Conservation (phyloP, 2,888 invertebrate genomes). For the Rhyacophila evoluta region DNA sequence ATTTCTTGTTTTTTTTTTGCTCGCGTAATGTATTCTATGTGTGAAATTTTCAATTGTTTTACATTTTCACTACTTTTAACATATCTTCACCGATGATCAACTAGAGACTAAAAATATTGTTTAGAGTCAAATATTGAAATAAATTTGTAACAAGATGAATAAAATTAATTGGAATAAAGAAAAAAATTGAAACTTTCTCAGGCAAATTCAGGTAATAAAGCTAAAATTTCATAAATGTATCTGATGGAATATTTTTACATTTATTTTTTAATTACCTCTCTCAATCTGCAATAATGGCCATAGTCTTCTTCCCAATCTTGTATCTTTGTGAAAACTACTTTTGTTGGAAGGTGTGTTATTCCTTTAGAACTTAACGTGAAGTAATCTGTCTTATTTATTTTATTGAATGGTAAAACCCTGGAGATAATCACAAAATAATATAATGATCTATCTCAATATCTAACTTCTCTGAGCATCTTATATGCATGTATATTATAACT, state of each 20-base stretch:
- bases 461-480: no score
- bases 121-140: background rate
- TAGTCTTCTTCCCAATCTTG: slow-evolving; percentile 87
- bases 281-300: slow-evolving; percentile 81
- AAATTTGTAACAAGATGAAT: background rate
- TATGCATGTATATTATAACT: background rate
- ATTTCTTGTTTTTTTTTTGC: no score
- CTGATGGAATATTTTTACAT: background rate
- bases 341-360: slow-evolving; percentile 82
- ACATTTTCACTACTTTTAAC: no score
- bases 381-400: slow-evolving; percentile 78
- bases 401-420: slow-evolving; percentile 80
- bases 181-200: background rate
- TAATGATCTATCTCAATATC: no score
- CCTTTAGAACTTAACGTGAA: slow-evolving; percentile 87
- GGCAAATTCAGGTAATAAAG: background rate
- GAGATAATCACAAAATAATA: background rate
- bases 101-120: background rate
- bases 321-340: slow-evolving; percentile 83
- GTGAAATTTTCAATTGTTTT: no score
- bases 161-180: background rate
- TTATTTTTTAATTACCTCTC: slow-evolving; percentile 67
- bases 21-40: no score
- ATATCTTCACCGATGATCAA: background rate
- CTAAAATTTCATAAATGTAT: no score